A percentile compares a stretch with the other conserved stretches of the same genome.
These are phyloP conservation scores for Knipowitschia caucasica DNA, from an alignment of 2,797 vertebrate species.

Conservation along the genomic window DNA sequence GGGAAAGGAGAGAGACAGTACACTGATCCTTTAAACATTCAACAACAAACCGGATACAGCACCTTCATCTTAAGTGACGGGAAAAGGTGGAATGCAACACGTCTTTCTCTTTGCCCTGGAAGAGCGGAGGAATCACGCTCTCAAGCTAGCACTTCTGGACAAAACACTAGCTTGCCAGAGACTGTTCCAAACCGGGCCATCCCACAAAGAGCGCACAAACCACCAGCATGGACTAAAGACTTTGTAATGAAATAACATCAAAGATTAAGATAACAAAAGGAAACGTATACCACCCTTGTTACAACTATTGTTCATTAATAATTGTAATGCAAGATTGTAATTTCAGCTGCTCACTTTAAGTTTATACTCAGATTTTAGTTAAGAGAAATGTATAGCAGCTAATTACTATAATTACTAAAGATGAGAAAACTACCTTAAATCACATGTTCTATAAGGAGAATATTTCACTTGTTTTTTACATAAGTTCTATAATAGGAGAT, in stretches of 20 bases:
- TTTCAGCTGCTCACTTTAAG: too few species aligned
- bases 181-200: not conserved
- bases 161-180: not conserved
- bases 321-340: too few species aligned
- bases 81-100: constrained; percentile 3
- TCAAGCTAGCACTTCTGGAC: not conserved
- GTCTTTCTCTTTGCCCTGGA: not conserved
- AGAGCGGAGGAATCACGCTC: not conserved
- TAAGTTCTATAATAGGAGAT: not conserved
- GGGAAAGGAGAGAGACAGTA: constrained; percentile 2
- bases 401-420: too few species aligned
- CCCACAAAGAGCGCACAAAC: not conserved
- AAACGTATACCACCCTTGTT: too few species aligned
- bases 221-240: constrained; percentile 3
- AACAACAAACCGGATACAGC: constrained; percentile 3
- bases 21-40: not conserved
- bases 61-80: constrained; percentile 4
- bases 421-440: too few species aligned
- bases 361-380: too few species aligned
- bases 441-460: too few species aligned
- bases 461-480: not conserved
- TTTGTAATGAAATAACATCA: constrained; percentile 9
- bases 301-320: too few species aligned
- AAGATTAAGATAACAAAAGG: too few species aligned
- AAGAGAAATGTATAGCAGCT: too few species aligned